These are phyloP conservation scores for Cinclus mexicanus DNA, from an alignment of 2,113 vertebrate species.

Conservation along the genomic window DNA sequence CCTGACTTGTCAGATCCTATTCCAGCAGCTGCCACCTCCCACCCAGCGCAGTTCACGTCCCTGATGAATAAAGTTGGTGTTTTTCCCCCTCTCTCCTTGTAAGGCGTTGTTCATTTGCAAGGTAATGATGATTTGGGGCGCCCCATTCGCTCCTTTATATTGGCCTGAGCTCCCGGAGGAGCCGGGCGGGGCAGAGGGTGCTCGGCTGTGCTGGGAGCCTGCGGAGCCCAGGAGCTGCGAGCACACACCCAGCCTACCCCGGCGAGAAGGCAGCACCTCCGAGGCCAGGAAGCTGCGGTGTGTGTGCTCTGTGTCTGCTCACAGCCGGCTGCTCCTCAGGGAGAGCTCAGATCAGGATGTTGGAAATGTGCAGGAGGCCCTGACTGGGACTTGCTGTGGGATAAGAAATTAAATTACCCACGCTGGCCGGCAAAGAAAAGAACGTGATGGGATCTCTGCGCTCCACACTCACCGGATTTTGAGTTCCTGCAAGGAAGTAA, in stretches of 20 bases:
- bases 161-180: neutral
- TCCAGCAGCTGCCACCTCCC: neutral
- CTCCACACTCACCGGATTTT: rapidly evolving
- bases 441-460: rapidly evolving
- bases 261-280: neutral
- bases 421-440: neutral
- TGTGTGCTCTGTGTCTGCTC: neutral
- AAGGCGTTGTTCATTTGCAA: slow-evolving; percentile 19
- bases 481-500: slow-evolving; percentile 39
- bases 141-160: rapidly evolving
- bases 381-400: rapidly evolving
- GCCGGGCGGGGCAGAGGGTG: neutral
- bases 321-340: neutral
- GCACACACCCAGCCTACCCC: neutral
- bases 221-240: neutral
- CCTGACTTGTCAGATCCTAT: neutral
- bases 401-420: neutral
- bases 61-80: neutral
- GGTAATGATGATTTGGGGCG: neutral
- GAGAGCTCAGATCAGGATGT: neutral
- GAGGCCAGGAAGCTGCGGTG: slow-evolving; percentile 30
- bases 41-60: neutral
- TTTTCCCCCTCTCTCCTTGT: neutral
- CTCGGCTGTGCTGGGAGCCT: neutral
- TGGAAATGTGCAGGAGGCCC: rapidly evolving